Evolutionary conservation across 2,113 vertebrate genomes (phyloP), one percentile per base, ranked within the genome.

Genomic region (Neomonachus schauinslandi): DNA sequence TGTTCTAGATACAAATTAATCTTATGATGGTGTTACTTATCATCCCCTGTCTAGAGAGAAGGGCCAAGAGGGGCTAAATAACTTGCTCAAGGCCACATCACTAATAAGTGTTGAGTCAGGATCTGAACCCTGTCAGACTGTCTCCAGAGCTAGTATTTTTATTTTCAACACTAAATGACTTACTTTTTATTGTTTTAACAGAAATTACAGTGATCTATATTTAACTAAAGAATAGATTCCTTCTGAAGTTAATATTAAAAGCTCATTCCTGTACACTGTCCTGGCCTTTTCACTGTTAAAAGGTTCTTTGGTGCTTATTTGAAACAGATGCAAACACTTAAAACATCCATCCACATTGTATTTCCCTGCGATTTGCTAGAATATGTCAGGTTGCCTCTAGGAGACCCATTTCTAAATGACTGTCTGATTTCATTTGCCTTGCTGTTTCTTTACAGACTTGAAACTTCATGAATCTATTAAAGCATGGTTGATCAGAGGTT

Each of bases 251-350:
- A 55, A 96, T 89, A 77, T 77, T 84, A 94, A 98, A 95, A 97
- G 63, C 16, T 82, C 33, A 67, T 89, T 80, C 53, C n/a, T 91
- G 33, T 59, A 89, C 72, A 86, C 59, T 93, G 65, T 53, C 82
- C 63, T 95, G 80, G 33, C 59, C 90, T 95, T 96, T 91, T 94
- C 67, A 49, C 69, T 95, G 76, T 76, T 97, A 19, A 89, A 94
- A 92, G 26, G 1, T 88, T 94, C 81, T 97, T 91, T 97, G 93
- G 95, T 94, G 82, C 91, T 98, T 97, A 97, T 98, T 95, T 91
- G 91, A 98, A 98, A 97, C 94, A 98, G 95, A 98, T 98, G 97
- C 87, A 91, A 96, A 89, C 94, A 97, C 95, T 98, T 98, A 98
- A 98, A 96, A 86, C 55, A 97, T 98, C 97, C 67, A 36, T 91